A percentile compares a stretch with the other conserved stretches of the same genome.
phyloP scores from a whole-genome alignment of 2,888 invertebrate genomes.

The Schizaphis graminum region DNA sequence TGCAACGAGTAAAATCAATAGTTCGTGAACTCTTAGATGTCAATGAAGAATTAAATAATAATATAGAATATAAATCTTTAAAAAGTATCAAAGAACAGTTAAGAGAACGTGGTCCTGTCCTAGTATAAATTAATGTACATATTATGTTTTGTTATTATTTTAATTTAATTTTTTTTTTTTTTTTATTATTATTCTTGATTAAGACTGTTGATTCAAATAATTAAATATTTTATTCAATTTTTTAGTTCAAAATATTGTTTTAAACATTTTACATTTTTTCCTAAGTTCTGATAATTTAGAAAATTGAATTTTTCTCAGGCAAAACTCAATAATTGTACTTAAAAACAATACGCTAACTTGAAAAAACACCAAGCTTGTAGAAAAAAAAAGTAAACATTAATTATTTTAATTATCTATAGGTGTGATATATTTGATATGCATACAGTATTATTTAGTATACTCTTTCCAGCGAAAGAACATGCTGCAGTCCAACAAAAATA shows the following conservation, averaged over 20 bases:
- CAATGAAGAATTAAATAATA: constrained; percentile 72
- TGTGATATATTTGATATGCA: too few species aligned
- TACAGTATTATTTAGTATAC: too few species aligned
- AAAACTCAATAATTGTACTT: too few species aligned
- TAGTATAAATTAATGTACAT: constrained; percentile 23
- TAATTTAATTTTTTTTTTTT: background rate
- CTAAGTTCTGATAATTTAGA: too few species aligned
- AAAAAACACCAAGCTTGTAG: too few species aligned
- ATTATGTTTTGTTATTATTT: background rate
- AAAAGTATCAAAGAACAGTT: constrained; percentile 29
- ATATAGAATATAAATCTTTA: constrained; percentile 26
- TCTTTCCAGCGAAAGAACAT: too few species aligned
- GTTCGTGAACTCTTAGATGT: constrained; percentile 79
- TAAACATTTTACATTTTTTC: background rate
- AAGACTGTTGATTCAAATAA: background rate
- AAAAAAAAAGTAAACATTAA: too few species aligned
- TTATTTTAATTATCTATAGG: too few species aligned
- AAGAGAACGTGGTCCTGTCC: constrained; percentile 53
- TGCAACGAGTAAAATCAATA: constrained; percentile 75
- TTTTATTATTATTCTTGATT: background rate
- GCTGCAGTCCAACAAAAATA: too few species aligned
- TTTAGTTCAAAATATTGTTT: background rate
- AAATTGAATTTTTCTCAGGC: too few species aligned
- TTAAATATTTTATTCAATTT: background rate
- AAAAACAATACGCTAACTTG: too few species aligned